Base-by-base conservation (phyloP, 2,888 invertebrate genomes). In the Diaprepes abbreviatus region DNA sequence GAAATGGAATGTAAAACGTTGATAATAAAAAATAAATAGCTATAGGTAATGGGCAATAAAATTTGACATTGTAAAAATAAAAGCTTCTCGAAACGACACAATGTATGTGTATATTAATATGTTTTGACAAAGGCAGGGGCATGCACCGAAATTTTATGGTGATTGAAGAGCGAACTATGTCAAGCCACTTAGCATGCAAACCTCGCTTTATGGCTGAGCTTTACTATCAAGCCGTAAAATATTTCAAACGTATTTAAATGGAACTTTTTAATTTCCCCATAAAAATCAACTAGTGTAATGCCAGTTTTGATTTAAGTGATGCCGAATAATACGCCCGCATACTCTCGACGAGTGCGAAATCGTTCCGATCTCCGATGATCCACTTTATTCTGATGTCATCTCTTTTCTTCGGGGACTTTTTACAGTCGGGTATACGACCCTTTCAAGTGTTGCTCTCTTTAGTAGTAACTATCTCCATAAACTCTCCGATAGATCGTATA, bases 111-210 rank as follows among this genome's bases (percentile, higher is more conserved):
- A 71, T 77, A 80, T 80, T 80, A 80, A 80, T 80, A 78, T 76
- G 79, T 80, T 79, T 79, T 79, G 78, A 79, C 78, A 79, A 79
- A 79, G 79, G 77, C 77, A 73, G 77, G 73, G 77, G 77, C 70
- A 65, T 60, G 65, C 52, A 70, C 78, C 79, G 74, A 75, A 75
- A 78, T 81, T 83, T 83, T 82, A 83, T 80, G 82, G 77, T 83
- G 83, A 83, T 83, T 82, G 81, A 82, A 83, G 78, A 79, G 80
- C 79, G 78, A 80, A 81, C 79, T 82, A 79, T 81, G 81, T 82
- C 81, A 80, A 79, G 79, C 80, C 79, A 79, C 81, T 71, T 82
- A 81, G 79, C 80, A 80, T 82, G 79, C 80, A 77, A 79, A 79
- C 79, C 77, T 76, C 63, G 75, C 75, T 82, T 82, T 83, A 82